phyloP scores from a whole-genome alignment of 1,140 invertebrate species.

The Octopus bimaculoides region DNA sequence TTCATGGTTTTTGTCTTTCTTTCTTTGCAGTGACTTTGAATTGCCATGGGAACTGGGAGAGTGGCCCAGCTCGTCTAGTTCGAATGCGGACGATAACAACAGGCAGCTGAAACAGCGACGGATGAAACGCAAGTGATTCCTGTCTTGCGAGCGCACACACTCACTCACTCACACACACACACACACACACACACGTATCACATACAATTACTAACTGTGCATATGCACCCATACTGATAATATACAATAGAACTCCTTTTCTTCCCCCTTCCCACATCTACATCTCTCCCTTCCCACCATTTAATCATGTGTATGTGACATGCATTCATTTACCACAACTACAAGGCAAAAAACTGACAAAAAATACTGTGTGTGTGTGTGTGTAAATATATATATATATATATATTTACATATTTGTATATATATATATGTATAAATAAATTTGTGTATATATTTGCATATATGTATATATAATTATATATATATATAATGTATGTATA shows the following conservation, averaged over 20 bases:
- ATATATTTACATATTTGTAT: background rate
- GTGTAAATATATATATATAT: background rate
- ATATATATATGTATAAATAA: background rate
- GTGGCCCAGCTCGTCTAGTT: conserved; percentile 1
- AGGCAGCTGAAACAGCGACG: background rate
- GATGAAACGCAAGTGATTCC: conserved; percentile 4
- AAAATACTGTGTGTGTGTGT: background rate
- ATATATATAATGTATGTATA: no score
- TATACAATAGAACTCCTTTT: no score
- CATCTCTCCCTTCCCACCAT: no score
- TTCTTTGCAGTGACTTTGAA: conserved; percentile 9
- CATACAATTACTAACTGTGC: no score
- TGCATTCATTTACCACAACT: no score
- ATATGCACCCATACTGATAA: no score
- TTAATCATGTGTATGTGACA: no score
- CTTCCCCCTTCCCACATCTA: no score
- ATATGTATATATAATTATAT: no score
- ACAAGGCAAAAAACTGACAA: no score
- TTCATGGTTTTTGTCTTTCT: background rate
- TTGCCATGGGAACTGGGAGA: conserved; percentile 6
- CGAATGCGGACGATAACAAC: background rate
- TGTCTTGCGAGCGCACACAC: no score
- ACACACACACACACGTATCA: background rate
- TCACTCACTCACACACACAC: no score
- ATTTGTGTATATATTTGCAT: background rate